Evolutionary conservation across 2,113 vertebrate species (phyloP).

Genomic region (Phrynocephalus versicolor): DNA sequence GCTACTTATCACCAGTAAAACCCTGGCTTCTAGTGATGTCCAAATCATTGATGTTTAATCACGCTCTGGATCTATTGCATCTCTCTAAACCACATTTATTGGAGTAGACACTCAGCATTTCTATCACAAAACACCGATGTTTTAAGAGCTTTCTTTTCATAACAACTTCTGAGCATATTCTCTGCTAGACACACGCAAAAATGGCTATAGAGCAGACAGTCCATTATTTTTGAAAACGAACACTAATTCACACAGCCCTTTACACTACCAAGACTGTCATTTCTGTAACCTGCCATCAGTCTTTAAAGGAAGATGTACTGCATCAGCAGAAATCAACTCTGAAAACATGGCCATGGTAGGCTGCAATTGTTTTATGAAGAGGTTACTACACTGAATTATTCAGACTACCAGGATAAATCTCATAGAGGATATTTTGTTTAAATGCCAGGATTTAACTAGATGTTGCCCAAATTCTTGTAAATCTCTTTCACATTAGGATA

Average conservation of each 20-base stretch:
- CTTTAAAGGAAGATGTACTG: conserved; percentile 22
- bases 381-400: background rate
- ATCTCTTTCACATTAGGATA: background rate
- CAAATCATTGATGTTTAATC: background rate
- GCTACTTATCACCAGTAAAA: background rate
- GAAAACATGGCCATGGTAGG: background rate
- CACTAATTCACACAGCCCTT: background rate
- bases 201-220: background rate
- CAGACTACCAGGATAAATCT: conserved; percentile 7
- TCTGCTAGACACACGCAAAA: background rate
- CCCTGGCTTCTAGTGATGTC: background rate
- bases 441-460: conserved; percentile 7
- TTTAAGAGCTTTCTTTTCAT: background rate
- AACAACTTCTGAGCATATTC: background rate
- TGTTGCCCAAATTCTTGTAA: background rate
- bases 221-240: background rate
- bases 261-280: conserved; percentile 1
- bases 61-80: background rate
- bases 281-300: background rate
- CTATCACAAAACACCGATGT: background rate
- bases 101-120: background rate
- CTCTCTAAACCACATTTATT: background rate
- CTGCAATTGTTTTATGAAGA: background rate
- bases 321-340: fast-evolving
- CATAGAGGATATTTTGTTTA: background rate